phyloP scores from a whole-genome alignment of 2,888 invertebrate genomes.

The Acanthosepion lycidas region DNA sequence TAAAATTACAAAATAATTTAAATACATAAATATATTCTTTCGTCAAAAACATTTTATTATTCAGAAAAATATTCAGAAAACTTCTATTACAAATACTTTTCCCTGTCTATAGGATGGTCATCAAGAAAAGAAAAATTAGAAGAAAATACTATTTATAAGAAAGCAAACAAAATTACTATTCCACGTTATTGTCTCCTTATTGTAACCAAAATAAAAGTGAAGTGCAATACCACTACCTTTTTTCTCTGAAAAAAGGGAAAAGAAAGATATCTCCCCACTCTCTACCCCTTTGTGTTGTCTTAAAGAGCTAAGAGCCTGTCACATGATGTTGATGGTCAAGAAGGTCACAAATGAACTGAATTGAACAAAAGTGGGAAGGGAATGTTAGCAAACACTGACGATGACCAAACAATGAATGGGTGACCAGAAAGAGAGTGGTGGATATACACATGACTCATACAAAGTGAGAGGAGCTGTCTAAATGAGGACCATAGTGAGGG shows the following conservation, averaged over 20 bases:
- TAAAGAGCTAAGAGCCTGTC: neutral
- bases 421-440: neutral
- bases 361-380: neutral
- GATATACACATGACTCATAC: neutral
- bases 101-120: too few species aligned
- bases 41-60: too few species aligned
- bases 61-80: too few species aligned
- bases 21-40: too few species aligned
- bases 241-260: neutral
- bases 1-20: too few species aligned
- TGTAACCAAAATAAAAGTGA: too few species aligned
- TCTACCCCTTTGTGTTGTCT: neutral
- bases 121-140: too few species aligned
- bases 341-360: neutral
- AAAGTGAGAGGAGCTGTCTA: neutral
- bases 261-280: neutral
- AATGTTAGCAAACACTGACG: neutral
- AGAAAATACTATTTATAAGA: too few species aligned
- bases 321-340: neutral
- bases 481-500: neutral
- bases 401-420: neutral
- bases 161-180: too few species aligned
- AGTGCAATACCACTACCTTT: too few species aligned
- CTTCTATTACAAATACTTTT: too few species aligned
- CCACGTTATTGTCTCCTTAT: too few species aligned